These are phyloP conservation scores for Rotaria sp. DNA, from an alignment of 2,888 invertebrate species.

Conservation along the genomic window DNA sequence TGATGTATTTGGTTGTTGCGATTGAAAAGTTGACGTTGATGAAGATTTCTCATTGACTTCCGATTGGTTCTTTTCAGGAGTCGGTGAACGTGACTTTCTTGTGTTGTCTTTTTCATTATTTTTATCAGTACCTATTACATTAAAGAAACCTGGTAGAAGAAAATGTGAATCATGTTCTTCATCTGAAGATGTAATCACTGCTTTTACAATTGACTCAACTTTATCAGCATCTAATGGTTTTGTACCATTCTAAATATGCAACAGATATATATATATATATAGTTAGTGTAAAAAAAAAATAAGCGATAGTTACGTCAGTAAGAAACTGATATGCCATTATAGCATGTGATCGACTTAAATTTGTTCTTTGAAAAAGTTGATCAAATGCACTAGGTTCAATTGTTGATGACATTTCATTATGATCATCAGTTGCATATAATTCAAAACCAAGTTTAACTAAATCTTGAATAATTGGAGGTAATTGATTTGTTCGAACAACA, in stretches of 20 bases:
- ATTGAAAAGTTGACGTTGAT: background rate
- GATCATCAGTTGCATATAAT: background rate
- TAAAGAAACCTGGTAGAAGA: slow-evolving; percentile 12
- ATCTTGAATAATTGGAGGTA: background rate
- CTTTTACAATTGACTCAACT: background rate
- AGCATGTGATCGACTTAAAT: background rate
- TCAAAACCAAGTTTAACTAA: background rate
- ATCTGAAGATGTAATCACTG: background rate
- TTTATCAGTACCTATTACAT: background rate
- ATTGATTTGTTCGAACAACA: background rate
- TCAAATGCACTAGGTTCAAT: background rate
- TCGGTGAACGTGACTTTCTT: background rate
- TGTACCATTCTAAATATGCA: background rate
- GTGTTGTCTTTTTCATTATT: background rate
- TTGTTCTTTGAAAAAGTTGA: slow-evolving; percentile 14
- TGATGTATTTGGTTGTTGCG: background rate
- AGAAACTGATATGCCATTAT: background rate
- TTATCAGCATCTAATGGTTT: background rate
- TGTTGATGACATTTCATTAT: background rate
- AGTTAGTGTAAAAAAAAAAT: background rate
- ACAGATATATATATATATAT: background rate
- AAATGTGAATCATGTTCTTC: slow-evolving; percentile 24
- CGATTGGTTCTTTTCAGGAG: background rate
- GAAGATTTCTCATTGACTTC: background rate
- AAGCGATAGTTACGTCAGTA: background rate